phyloP scores from a whole-genome alignment of 2,888 invertebrate genomes.

The Coenonympha glycerion region DNA sequence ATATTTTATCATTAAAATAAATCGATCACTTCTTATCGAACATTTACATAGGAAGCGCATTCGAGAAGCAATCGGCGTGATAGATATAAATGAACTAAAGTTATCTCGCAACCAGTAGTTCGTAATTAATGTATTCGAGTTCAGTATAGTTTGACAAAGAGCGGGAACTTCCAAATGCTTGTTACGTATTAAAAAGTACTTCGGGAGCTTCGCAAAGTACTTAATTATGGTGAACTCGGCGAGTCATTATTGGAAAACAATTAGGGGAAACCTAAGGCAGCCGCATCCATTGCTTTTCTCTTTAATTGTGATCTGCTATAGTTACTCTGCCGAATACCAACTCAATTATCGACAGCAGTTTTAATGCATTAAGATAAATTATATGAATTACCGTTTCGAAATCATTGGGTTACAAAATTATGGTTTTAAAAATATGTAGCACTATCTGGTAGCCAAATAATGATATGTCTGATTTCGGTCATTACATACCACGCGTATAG shows the following conservation, averaged over 20 bases:
- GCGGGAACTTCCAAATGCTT: constrained; percentile 16
- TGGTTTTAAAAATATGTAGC: constrained; percentile 16
- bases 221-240: constrained; percentile 31
- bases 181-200: constrained; percentile 21
- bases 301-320: constrained; percentile 16
- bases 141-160: constrained; percentile 19
- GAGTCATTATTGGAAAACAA: constrained; percentile 36
- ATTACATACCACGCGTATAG: constrained; percentile 25
- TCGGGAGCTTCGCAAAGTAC: constrained; percentile 15
- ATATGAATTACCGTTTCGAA: constrained; percentile 9
- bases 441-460: constrained; percentile 22
- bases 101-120: constrained; percentile 15
- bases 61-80: constrained; percentile 14
- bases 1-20: constrained; percentile 31
- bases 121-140: constrained; percentile 22
- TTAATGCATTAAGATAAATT: constrained; percentile 1
- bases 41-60: constrained; percentile 18
- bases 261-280: constrained; percentile 33
- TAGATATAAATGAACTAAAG: constrained; percentile 21
- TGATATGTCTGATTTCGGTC: constrained; percentile 24
- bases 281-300: constrained; percentile 28
- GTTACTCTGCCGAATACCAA: constrained; percentile 1
- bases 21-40: constrained; percentile 15
- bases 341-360: background rate
- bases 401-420: constrained; percentile 10